Conservation (phyloP, 2,797 vertebrate genomes). For the Ptychobarbus kaznakovi region DNA sequence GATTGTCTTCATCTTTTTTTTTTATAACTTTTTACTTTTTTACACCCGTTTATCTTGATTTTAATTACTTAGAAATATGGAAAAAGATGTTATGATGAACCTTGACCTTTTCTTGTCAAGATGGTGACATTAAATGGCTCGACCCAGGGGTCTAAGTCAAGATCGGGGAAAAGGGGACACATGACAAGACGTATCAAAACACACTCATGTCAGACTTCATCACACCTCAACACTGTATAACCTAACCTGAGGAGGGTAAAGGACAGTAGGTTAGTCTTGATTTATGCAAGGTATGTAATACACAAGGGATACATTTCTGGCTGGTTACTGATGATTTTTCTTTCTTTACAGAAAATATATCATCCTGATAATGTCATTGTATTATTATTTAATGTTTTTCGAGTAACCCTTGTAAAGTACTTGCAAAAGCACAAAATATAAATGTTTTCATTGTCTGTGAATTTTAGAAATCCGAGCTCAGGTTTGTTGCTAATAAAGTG, state of each 20-base stretch:
- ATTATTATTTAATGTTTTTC: neutral
- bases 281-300: slow-evolving; percentile 12
- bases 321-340: neutral
- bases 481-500: neutral
- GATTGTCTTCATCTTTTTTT: neutral
- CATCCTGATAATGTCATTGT: neutral
- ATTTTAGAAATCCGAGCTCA: neutral
- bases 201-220: slow-evolving; percentile 52
- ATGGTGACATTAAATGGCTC: slow-evolving; percentile 13
- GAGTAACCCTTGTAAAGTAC: neutral
- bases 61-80: slow-evolving; percentile 36
- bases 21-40: neutral
- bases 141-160: slow-evolving; percentile 51
- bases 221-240: neutral
- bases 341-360: neutral
- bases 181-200: slow-evolving; percentile 45
- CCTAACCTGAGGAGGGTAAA: neutral
- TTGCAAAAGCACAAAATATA: neutral
- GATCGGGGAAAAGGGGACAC: slow-evolving; percentile 46
- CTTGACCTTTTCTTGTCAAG: slow-evolving; percentile 29
- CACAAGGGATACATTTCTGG: neutral
- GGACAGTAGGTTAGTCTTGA: slow-evolving; percentile 33
- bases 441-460: neutral
- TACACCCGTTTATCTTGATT: slow-evolving; percentile 24
- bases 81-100: slow-evolving; percentile 33